Percentiles rank a stretch among this genome's conserved stretches.
phyloP scores from a whole-genome alignment of 2,113 vertebrate species.

The Colaptes auratus region DNA sequence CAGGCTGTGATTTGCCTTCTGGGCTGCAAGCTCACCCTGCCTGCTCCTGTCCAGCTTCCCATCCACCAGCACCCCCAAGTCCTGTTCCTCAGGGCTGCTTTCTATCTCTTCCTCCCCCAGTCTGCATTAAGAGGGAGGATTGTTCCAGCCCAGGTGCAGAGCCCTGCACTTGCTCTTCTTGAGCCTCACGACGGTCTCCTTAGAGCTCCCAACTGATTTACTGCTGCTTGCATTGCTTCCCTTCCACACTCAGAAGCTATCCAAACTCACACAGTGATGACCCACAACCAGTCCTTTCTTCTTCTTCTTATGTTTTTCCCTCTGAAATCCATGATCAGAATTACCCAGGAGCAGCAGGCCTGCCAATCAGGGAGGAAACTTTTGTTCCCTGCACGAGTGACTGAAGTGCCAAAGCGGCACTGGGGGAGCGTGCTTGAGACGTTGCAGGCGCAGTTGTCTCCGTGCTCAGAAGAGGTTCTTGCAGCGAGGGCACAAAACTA shows the following conservation, averaged over 20 bases:
- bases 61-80: too few relatives aligned
- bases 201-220: background rate
- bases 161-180: too few relatives aligned
- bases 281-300: background rate
- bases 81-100: too few relatives aligned
- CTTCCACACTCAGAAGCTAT: background rate
- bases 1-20: too few relatives aligned
- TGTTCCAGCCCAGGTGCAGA: too few relatives aligned
- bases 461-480: conserved; percentile 26
- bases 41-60: too few relatives aligned
- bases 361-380: background rate
- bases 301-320: background rate
- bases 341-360: background rate
- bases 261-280: background rate
- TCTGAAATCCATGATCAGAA: background rate
- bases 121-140: too few relatives aligned
- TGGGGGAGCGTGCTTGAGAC: conserved; percentile 23
- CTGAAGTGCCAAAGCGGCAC: background rate
- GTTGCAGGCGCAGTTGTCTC: background rate
- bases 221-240: background rate
- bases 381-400: background rate
- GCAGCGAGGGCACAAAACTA: conserved; percentile 19
- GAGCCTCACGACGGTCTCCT: background rate
- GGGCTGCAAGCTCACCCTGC: too few relatives aligned
- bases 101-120: too few relatives aligned